Conservation (phyloP, 2,888 invertebrate genomes). For the Cyrtodaria siliqua region DNA sequence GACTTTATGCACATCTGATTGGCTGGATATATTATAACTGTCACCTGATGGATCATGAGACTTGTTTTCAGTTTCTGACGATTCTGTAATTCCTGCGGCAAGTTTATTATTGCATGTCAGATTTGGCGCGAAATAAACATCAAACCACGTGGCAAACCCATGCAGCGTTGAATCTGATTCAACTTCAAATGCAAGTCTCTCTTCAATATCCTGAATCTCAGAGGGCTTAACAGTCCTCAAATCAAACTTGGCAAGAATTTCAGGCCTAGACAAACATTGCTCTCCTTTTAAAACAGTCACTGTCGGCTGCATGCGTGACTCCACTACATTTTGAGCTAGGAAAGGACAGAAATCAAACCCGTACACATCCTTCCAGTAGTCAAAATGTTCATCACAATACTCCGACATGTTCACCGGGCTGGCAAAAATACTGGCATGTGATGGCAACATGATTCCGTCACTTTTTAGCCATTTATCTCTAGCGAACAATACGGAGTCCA, state of each 20-base stretch:
- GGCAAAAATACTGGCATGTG: conserved; percentile 77
- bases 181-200: conserved; percentile 74
- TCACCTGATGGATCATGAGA: not conserved
- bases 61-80: not conserved
- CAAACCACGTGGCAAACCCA: conserved; percentile 85
- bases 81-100: not conserved
- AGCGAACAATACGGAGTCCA: conserved; percentile 83
- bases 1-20: conserved; percentile 85
- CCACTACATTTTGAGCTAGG: conserved; percentile 63
- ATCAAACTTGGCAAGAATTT: conserved; percentile 76
- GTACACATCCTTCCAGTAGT: conserved; percentile 83
- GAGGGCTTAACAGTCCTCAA: conserved; percentile 75
- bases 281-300: conserved; percentile 70
- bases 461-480: conserved; percentile 81
- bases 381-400: conserved; percentile 76
- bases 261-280: conserved; percentile 75
- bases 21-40: not conserved
- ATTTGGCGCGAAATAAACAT: conserved; percentile 76
- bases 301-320: conserved; percentile 73
- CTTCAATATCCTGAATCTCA: conserved; percentile 72
- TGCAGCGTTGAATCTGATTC: conserved; percentile 75
- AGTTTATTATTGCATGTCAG: not conserved
- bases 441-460: conserved; percentile 82
- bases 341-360: conserved; percentile 84
- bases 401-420: conserved; percentile 82